Conservation (phyloP, 2,113 vertebrate species). For the Cisticola juncidis region DNA sequence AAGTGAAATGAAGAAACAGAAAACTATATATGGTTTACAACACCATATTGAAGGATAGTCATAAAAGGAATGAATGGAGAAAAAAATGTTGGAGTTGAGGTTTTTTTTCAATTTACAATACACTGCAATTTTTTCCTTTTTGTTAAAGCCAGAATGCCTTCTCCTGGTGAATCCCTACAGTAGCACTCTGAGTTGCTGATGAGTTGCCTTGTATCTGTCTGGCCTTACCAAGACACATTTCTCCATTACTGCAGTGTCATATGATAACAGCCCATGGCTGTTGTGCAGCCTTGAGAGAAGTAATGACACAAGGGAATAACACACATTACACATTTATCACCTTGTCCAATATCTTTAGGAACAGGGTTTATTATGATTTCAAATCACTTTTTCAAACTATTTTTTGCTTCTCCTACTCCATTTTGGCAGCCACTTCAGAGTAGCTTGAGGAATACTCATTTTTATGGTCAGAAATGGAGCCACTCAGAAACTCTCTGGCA, state of each 20-base stretch:
- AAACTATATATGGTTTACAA: not conserved
- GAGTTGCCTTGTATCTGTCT: not conserved
- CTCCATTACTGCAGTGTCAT: not conserved
- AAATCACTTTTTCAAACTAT: not conserved
- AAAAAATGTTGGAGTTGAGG: not conserved
- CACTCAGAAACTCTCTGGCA: not conserved
- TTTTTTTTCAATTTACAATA: not conserved
- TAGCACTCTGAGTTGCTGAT: not conserved
- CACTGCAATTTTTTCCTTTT: fast-evolving
- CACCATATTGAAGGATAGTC: not conserved
- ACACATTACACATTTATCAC: not conserved
- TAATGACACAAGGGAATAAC: not conserved
- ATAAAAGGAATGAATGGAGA: not conserved
- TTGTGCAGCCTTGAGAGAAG: not conserved
- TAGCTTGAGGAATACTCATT: not conserved
- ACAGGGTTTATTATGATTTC: not conserved
- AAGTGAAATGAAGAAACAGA: not conserved
- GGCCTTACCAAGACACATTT: not conserved
- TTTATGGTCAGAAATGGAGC: not conserved
- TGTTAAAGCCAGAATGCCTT: not conserved
- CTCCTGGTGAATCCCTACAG: not conserved
- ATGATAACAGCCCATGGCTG: not conserved
- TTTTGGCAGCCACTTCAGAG: not conserved
- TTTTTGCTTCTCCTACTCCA: not conserved
- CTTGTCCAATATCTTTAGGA: not conserved